Percentiles rank a stretch among this genome's conserved stretches.
phyloP scores from a whole-genome alignment of 2,888 invertebrate species.

The Protodeltote pygarga region DNA sequence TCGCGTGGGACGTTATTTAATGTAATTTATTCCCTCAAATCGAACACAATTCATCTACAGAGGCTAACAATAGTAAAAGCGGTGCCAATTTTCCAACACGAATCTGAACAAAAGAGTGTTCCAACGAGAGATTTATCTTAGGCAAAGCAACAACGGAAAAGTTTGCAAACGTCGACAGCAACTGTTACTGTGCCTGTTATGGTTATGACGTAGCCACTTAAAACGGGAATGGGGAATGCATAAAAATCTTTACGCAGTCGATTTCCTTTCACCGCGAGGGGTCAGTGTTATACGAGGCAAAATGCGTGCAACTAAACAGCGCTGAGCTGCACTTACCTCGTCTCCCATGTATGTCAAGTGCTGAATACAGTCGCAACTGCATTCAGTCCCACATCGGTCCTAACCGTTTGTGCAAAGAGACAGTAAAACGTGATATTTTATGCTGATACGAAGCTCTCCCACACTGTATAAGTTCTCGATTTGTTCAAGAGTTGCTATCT shows the following conservation, averaged over 20 bases:
- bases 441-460: conserved; percentile 31
- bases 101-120: conserved; percentile 55
- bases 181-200: conserved; percentile 42
- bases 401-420: conserved; percentile 30
- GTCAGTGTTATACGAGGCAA: conserved; percentile 43
- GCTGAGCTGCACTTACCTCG: conserved; percentile 45
- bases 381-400: conserved; percentile 34
- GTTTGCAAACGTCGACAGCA: conserved; percentile 54
- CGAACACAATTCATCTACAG: conserved; percentile 50
- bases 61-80: conserved; percentile 57
- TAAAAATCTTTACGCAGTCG: conserved; percentile 31
- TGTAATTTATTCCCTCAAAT: conserved; percentile 48
- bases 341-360: conserved; percentile 52
- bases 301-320: conserved; percentile 56
- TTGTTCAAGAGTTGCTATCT: too few relatives aligned
- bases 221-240: conserved; percentile 33
- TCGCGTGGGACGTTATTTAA: conserved; percentile 30
- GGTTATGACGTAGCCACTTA: conserved; percentile 39
- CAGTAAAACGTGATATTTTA: conserved; percentile 39
- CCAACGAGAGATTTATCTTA: conserved; percentile 61
- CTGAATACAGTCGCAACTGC: conserved; percentile 35
- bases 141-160: conserved; percentile 56
- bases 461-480: conserved; percentile 22
- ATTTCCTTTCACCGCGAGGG: conserved; percentile 32
- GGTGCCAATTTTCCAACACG: conserved; percentile 57